These are phyloP conservation scores for Lasius platythorax DNA, from an alignment of 2,888 invertebrate genomes.

Conservation along the genomic window DNA sequence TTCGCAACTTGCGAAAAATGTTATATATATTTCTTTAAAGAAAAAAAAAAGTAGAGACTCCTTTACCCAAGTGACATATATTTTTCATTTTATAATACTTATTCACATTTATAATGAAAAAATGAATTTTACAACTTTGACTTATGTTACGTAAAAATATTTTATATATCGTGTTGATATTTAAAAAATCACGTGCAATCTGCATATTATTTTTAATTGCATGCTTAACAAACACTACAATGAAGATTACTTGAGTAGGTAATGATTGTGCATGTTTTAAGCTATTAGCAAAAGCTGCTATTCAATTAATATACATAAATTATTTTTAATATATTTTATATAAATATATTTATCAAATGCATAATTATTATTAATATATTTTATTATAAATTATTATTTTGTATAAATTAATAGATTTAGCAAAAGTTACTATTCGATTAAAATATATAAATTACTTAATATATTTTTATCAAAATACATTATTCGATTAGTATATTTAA, in stretches of 20 bases:
- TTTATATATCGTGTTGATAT: background rate
- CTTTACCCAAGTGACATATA: background rate
- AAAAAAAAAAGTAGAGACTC: background rate
- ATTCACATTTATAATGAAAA: background rate
- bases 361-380: too few relatives aligned
- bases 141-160: constrained; percentile 5
- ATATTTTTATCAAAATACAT: constrained; percentile 8
- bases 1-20: background rate
- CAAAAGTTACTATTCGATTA: background rate
- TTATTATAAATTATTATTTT: background rate
- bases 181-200: background rate
- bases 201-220: background rate
- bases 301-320: background rate
- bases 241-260: background rate
- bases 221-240: background rate
- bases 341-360: background rate
- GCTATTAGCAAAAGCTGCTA: background rate
- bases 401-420: background rate
- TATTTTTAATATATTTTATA: background rate
- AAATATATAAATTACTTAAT: background rate
- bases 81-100: background rate
- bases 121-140: background rate
- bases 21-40: background rate
- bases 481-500: background rate
- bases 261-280: background rate